A percentile compares a stretch with the other conserved stretches of the same genome.
Evolutionary conservation across 2,113 vertebrate species (phyloP).

Genomic region (Sebastes fasciatus): DNA sequence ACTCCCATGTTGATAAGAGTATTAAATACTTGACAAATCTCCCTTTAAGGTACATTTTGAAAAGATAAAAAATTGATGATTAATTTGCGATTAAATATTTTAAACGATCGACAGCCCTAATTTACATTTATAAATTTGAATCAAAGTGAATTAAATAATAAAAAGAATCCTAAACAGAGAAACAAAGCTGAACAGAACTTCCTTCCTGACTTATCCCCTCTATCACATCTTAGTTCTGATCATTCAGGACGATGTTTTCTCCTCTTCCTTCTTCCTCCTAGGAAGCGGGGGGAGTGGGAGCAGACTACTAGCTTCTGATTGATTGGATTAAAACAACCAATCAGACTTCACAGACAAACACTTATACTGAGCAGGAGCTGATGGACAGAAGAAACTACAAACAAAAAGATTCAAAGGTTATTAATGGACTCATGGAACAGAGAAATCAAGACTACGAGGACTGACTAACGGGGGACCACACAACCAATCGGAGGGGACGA

Average conservation of each 20-base stretch:
- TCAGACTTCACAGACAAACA: slow-evolving; percentile 59
- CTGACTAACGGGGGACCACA: slow-evolving; percentile 73
- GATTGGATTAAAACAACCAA: slow-evolving; percentile 56
- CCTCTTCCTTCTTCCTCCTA: slow-evolving; percentile 54
- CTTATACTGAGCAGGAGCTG: slow-evolving; percentile 62
- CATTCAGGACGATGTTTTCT: slow-evolving; percentile 48
- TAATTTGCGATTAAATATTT: too few relatives aligned
- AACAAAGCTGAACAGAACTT: background rate
- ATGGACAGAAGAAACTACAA: slow-evolving; percentile 61
- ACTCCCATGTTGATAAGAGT: too few relatives aligned
- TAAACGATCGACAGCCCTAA: too few relatives aligned
- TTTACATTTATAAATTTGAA: background rate
- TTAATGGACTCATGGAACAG: slow-evolving; percentile 73
- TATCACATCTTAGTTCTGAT: background rate
- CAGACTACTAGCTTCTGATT: slow-evolving; percentile 29
- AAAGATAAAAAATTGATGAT: too few relatives aligned
- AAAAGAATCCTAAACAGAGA: background rate
- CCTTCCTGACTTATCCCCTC: too few relatives aligned
- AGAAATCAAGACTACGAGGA: slow-evolving; percentile 60
- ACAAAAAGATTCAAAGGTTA: slow-evolving; percentile 40
- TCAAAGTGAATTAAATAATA: too few relatives aligned
- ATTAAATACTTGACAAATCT: too few relatives aligned
- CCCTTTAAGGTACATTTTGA: too few relatives aligned
- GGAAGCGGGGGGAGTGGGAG: slow-evolving; percentile 22
- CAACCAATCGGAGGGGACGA: slow-evolving; percentile 60